phyloP scores from a whole-genome alignment of 92 coral and sea anemone species.

The Phenganax marumi region DNA sequence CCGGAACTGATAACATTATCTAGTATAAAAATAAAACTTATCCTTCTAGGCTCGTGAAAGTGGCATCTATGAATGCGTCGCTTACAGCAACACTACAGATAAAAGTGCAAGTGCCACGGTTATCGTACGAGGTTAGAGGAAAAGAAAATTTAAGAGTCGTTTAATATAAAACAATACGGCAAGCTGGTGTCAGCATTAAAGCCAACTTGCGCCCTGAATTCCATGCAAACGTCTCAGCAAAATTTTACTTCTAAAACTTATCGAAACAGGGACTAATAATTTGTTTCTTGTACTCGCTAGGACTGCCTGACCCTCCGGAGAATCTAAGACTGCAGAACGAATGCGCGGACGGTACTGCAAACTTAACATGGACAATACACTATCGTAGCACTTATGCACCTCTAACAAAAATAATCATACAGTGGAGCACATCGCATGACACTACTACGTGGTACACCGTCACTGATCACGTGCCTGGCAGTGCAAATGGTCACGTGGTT shows the following conservation, averaged over 20 bases:
- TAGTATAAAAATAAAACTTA: neutral
- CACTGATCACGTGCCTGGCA: constrained; percentile 9
- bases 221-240: too few relatives aligned
- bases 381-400: constrained; percentile 21
- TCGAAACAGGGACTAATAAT: neutral
- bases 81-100: neutral
- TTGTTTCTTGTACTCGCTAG: neutral
- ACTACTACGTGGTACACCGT: constrained; percentile 23
- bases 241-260: neutral
- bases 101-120: constrained; percentile 27
- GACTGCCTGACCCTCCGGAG: constrained; percentile 27
- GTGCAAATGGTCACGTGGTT: constrained; percentile 4
- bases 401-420: constrained; percentile 20
- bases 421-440: constrained; percentile 38
- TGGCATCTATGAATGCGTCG: constrained; percentile 29
- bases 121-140: constrained; percentile 22
- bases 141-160: neutral
- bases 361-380: constrained; percentile 17
- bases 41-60: constrained; percentile 4
- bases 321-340: neutral
- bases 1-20: neutral
- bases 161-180: neutral
- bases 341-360: constrained; percentile 4
- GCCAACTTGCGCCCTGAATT: too few relatives aligned
- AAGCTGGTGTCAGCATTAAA: too few relatives aligned